These are phyloP conservation scores for Patella depressa DNA, from an alignment of 2,888 invertebrate species.

Conservation along the genomic window DNA sequence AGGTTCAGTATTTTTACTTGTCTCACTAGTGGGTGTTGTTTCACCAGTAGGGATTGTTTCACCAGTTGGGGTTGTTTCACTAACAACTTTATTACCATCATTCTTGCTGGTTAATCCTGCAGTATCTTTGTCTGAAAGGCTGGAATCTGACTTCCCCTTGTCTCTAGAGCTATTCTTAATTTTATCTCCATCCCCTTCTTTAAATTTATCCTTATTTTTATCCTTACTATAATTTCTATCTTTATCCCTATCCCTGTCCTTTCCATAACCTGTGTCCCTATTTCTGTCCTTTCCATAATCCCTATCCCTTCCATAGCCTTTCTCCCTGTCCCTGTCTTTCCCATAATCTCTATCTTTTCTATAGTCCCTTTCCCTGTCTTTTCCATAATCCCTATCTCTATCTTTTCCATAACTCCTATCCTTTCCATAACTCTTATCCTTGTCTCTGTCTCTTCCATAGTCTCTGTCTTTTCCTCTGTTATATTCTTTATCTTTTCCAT, in stretches of 20 bases:
- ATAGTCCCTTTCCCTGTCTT: constrained; percentile 9
- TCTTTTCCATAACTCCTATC: background rate
- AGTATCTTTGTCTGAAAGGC: too few relatives aligned
- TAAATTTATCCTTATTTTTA: constrained; percentile 5
- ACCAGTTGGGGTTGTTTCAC: too few relatives aligned
- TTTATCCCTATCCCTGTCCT: background rate
- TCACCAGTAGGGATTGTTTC: too few relatives aligned
- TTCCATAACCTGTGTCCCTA: background rate
- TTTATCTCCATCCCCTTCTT: constrained; percentile 11
- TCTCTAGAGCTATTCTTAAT: constrained; percentile 26
- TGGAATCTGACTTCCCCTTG: background rate
- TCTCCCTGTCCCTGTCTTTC: constrained; percentile 11
- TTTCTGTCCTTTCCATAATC: background rate
- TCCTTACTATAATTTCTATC: constrained; percentile 10
- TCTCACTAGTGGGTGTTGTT: too few relatives aligned
- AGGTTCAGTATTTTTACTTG: too few relatives aligned
- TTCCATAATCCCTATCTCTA: constrained; percentile 5
- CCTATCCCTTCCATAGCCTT: background rate
- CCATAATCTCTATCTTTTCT: constrained; percentile 11
- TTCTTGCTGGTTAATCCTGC: too few relatives aligned
- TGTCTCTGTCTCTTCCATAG: background rate
- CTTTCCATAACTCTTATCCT: constrained; percentile 5
- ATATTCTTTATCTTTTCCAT: constrained; percentile 12
- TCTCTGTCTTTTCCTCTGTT: constrained; percentile 11
- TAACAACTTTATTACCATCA: too few relatives aligned